Evolutionary conservation across 2,888 invertebrate genomes (phyloP), one percentile per base, ranked within the genome.

Genomic region (Caenorhabditis sinica): DNA sequence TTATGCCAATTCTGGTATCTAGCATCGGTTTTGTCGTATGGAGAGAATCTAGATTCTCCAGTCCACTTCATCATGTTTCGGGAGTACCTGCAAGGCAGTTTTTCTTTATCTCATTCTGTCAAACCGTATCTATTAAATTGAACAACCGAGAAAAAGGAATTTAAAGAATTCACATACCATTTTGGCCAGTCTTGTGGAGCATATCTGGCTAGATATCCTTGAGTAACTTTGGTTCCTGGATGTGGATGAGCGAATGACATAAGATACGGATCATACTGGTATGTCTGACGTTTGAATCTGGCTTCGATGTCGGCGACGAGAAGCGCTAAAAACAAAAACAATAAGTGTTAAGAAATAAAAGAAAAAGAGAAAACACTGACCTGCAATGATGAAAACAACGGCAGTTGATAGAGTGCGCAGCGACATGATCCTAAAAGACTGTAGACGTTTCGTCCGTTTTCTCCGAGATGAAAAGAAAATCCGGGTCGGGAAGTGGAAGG

Each of bases 21-120:
- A 28, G 83, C 72, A 51, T 89, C 89, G 17, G 83, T 80, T 25
- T 82, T 81, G 11, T 87, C 86, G 73, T 86, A 89, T 28, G 89
- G 89, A 15, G 88, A 85, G 53, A 88, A 80, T 63, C 87, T 68
- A 3, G 86, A 87, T 40, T 86, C 77, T 13, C 87, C 88, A 63
- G 87, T 88, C 89, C 89, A 89, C 58, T 87, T 85, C 87, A 89
- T 87, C 86, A 89, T 88, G 58, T 86, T 88, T n/a, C 89, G 77
- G 30, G 88, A 87, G 60, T 89, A 89, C 89, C 89, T 89, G 60
- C n/a, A 85, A 66, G 30, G 51, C 15, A 45, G 6, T 58, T 69
- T 60, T 40, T 20, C 51, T 25, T 30, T 45, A 13, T 45, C 8
- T 65, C 17, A 15, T 65, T n/a, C n/a, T 30, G 9, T n/a, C 45